A percentile compares a stretch with the other conserved stretches of the same genome.
phyloP scores from a whole-genome alignment of 2,888 invertebrate species.

The Holacanthella duospinosa region DNA sequence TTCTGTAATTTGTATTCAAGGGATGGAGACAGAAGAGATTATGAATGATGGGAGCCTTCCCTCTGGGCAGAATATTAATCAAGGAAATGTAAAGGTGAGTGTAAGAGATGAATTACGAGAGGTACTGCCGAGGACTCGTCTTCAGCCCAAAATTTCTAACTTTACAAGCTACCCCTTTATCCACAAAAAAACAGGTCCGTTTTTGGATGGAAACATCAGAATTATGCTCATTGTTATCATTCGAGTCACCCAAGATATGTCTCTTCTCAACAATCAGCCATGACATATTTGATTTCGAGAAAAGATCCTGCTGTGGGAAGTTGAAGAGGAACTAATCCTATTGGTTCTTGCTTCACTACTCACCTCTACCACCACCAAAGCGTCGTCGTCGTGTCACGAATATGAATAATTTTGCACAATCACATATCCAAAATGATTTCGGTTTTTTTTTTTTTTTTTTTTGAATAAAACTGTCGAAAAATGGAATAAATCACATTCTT shows the following conservation, averaged over 20 bases:
- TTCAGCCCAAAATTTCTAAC: neutral
- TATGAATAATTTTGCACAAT: too few relatives aligned
- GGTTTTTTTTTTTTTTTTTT: too few relatives aligned
- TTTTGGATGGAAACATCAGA: neutral
- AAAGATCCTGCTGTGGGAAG: neutral
- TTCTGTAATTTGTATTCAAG: neutral
- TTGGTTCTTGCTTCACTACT: too few relatives aligned
- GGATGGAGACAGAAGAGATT: neutral
- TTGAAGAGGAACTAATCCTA: neutral
- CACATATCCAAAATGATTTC: too few relatives aligned
- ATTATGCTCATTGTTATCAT: neutral
- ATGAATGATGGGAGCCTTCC: constrained; percentile 1
- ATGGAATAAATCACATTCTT: too few relatives aligned
- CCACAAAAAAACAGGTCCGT: neutral
- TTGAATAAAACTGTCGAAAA: too few relatives aligned
- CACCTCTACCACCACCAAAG: too few relatives aligned
- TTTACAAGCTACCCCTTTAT: too few relatives aligned
- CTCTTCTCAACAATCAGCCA: too few relatives aligned
- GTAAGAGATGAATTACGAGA: neutral
- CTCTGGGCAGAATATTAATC: constrained; percentile 2
- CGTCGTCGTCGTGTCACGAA: too few relatives aligned
- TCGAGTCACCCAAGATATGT: neutral
- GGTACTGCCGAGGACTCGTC: neutral
- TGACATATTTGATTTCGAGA: too few relatives aligned
- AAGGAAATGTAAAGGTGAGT: neutral